These are phyloP conservation scores for Drosophila eohydei DNA, from an alignment of 2,888 invertebrate species.

Conservation along the genomic window DNA sequence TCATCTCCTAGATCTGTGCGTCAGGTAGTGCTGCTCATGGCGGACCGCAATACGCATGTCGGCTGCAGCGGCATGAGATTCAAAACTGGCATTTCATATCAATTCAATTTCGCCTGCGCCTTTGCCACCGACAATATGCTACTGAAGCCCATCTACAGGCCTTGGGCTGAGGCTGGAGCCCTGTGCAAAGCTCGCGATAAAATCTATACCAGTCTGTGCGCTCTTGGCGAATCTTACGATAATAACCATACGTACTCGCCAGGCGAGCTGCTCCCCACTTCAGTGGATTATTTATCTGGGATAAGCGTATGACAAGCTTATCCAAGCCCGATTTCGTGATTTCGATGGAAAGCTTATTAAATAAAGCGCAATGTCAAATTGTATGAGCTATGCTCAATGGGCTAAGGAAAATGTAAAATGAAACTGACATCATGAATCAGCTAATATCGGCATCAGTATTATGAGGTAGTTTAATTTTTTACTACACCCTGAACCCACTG, in stretches of 20 bases:
- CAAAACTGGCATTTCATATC: not conserved
- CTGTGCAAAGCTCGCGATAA: conserved; percentile 30
- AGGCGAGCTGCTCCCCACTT: conserved; percentile 26
- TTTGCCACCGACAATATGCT: conserved; percentile 52
- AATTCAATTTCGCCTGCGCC: conserved; percentile 37
- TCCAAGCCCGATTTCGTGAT: not conserved
- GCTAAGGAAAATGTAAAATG: not conserved
- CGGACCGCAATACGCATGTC: conserved; percentile 55
- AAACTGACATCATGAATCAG: not conserved
- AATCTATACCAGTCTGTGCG: conserved; percentile 40
- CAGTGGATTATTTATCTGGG: not conserved
- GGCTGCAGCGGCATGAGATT: conserved; percentile 47
- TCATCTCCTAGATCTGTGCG: conserved; percentile 22
- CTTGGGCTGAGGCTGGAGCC: conserved; percentile 14
- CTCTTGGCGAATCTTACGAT: conserved; percentile 38
- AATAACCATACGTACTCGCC: conserved; percentile 13
- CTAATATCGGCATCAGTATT: not conserved
- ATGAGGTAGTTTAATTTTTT: not conserved
- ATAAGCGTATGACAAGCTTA: not conserved
- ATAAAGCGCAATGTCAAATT: no score
- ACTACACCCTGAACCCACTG: not conserved
- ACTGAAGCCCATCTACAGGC: conserved; percentile 35
- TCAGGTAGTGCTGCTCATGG: conserved; percentile 34
- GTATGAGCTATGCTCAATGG: no score
- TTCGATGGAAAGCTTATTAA: no score